Evolutionary conservation across 2,888 invertebrate species (phyloP).

Genomic region (Ormyrus thymus): DNA sequence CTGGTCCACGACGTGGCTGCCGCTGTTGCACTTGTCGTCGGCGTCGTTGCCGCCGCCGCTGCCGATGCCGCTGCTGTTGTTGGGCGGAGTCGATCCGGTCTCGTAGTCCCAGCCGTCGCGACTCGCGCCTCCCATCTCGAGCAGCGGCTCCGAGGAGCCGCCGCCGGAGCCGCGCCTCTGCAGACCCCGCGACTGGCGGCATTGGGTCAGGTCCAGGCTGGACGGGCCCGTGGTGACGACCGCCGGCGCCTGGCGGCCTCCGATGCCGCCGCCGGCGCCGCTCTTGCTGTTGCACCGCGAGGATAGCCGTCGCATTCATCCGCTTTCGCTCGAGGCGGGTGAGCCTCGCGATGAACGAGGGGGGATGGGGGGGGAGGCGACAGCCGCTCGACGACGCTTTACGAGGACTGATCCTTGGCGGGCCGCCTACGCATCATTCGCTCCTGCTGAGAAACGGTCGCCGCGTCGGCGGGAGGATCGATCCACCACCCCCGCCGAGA

Average conservation of each 20-base stretch:
- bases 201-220: slow-evolving; percentile 37
- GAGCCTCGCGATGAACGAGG: no score
- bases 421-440: no score
- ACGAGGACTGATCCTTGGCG: no score
- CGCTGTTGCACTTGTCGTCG: slow-evolving; percentile 58
- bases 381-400: no score
- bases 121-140: slow-evolving; percentile 74
- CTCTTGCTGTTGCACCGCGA: neutral
- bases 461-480: no score
- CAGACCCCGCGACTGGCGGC: slow-evolving; percentile 55
- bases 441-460: no score
- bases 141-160: slow-evolving; percentile 68
- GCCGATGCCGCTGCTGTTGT: slow-evolving; percentile 59
- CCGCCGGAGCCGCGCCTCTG: slow-evolving; percentile 41
- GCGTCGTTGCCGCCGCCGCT: slow-evolving; percentile 67
- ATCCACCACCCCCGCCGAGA: no score
- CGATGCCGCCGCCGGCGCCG: no score
- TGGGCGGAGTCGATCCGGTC: slow-evolving; percentile 59
- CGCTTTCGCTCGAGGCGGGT: neutral
- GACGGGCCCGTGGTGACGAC: slow-evolving; percentile 44
- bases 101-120: slow-evolving; percentile 71
- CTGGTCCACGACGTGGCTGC: slow-evolving; percentile 8
- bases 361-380: no score
- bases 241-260: no score
- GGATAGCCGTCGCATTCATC: neutral